These are phyloP conservation scores for Endotricha flammealis DNA, from an alignment of 2,888 invertebrate species.

Conservation along the genomic window DNA sequence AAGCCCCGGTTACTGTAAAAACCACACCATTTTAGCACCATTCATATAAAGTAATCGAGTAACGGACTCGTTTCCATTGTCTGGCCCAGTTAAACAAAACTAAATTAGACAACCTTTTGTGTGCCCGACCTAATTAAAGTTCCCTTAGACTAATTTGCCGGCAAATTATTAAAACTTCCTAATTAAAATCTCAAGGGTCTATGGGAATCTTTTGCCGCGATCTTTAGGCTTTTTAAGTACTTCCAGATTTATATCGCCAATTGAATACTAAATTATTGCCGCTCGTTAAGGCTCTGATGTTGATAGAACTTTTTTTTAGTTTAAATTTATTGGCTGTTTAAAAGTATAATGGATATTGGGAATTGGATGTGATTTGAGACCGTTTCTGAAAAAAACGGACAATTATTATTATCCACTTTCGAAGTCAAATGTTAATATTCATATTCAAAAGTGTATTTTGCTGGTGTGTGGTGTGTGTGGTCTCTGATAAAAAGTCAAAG, in stretches of 20 bases:
- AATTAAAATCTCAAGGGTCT: slow-evolving; percentile 45
- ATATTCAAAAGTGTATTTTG: too few relatives aligned
- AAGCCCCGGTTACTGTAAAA: too few relatives aligned
- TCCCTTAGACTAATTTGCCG: slow-evolving; percentile 48
- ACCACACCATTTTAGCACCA: too few relatives aligned
- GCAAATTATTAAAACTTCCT: slow-evolving; percentile 56
- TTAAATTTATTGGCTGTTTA: too few relatives aligned
- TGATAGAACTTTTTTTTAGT: background rate
- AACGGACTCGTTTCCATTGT: slow-evolving; percentile 1
- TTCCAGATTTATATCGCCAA: background rate
- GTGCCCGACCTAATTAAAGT: slow-evolving; percentile 56
- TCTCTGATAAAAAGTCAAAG: too few relatives aligned
- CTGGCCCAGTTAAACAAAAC: slow-evolving; percentile 16
- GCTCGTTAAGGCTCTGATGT: background rate
- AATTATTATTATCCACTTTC: too few relatives aligned
- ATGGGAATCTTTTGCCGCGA: background rate
- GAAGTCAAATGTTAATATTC: too few relatives aligned
- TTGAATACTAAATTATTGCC: background rate
- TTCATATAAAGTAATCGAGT: too few relatives aligned
- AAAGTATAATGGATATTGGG: too few relatives aligned
- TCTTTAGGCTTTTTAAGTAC: background rate
- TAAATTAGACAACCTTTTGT: slow-evolving; percentile 41
- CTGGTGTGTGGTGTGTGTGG: too few relatives aligned
- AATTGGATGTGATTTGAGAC: too few relatives aligned
- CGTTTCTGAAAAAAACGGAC: too few relatives aligned